Percentiles rank a stretch among this genome's conserved stretches.
phyloP scores from a whole-genome alignment of 2,113 vertebrate genomes.

The Machaerirhynchus nigripectus region DNA sequence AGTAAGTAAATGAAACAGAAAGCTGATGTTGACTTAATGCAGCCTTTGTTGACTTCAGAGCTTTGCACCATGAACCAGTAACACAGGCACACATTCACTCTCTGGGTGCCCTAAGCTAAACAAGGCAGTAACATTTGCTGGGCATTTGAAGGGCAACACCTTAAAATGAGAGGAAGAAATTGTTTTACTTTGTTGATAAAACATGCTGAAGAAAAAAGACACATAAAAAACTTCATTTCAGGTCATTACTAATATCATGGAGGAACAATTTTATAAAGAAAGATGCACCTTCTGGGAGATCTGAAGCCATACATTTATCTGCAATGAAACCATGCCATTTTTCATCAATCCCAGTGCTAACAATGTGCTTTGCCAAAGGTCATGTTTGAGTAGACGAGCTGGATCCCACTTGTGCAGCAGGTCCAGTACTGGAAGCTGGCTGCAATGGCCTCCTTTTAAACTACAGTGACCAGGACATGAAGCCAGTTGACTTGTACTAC shows the following conservation, averaged over 20 bases:
- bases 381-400: not conserved
- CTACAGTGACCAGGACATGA: not conserved
- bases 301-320: constrained; percentile 23
- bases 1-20: not conserved
- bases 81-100: not conserved
- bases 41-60: not conserved
- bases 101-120: not conserved
- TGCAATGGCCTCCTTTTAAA: constrained; percentile 12
- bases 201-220: not conserved
- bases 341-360: constrained; percentile 13
- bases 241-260: not conserved
- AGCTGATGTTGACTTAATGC: not conserved
- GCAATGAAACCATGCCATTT: constrained; percentile 23
- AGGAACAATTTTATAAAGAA: not conserved
- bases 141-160: not conserved
- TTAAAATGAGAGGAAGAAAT: not conserved
- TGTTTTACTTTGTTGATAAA: not conserved
- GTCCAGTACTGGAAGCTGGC: constrained; percentile 5
- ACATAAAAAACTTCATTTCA: not conserved
- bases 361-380: constrained; percentile 3
- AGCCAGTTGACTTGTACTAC: constrained; percentile 11
- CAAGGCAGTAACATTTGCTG: not conserved
- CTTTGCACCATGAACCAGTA: not conserved
- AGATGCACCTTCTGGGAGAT: constrained; percentile 17
- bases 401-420: constrained; percentile 41